Evolutionary conservation across 1,140 invertebrate genomes (phyloP).

Genomic region (Bombus pascuorum): DNA sequence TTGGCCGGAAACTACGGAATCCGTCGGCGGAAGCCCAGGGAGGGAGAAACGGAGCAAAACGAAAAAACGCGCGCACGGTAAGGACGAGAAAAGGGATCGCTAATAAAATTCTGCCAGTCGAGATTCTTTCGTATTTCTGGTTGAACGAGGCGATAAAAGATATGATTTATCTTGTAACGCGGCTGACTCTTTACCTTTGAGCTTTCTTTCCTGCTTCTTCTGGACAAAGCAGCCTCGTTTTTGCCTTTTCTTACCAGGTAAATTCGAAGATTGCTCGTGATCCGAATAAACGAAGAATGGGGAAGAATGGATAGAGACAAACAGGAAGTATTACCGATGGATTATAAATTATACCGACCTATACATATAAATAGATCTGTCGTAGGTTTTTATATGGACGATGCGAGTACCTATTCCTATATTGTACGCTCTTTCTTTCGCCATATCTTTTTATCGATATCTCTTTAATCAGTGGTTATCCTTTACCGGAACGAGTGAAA

Average conservation of each 20-base stretch:
- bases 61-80: neutral
- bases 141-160: neutral
- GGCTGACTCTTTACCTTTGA: neutral
- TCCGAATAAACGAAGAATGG: no score
- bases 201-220: no score
- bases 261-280: rapidly evolving
- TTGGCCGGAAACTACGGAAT: conserved; percentile 52
- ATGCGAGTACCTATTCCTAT: neutral
- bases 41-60: neutral
- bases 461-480: neutral
- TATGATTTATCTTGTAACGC: neutral
- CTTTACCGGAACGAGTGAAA: neutral
- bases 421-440: no score
- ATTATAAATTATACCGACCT: neutral
- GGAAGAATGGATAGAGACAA: neutral
- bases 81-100: conserved; percentile 6
- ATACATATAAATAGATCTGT: neutral
- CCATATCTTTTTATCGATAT: neutral
- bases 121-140: neutral
- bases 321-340: neutral
- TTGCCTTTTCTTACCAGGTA: no score
- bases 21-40: neutral
- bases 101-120: conserved; percentile 53
- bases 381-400: neutral
- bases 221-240: neutral